Conservation (phyloP, 2,888 invertebrate species). For the Apamea epomidion region DNA sequence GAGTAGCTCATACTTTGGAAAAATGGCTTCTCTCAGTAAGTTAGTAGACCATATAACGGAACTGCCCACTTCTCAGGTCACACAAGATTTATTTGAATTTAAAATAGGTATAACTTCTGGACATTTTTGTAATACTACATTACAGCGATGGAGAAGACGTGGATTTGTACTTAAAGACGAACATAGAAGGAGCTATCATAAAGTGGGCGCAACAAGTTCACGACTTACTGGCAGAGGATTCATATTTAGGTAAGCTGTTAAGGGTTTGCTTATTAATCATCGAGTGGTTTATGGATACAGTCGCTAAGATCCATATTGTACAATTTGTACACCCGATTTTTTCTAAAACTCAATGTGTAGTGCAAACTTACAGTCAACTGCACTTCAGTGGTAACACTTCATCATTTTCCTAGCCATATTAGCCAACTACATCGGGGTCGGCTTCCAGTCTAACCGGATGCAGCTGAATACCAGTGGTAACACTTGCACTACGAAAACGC, state of each 20-base stretch:
- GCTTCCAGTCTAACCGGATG: too few relatives aligned
- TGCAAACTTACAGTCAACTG: background rate
- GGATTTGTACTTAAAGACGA: constrained; percentile 93
- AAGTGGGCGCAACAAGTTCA: constrained; percentile 96
- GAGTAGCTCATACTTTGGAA: background rate
- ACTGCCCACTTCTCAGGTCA: background rate
- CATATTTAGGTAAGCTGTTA: constrained; percentile 87
- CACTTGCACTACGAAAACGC: background rate
- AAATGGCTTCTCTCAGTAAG: background rate
- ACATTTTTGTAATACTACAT: constrained; percentile 29
- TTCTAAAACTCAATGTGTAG: background rate
- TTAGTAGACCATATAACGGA: background rate
- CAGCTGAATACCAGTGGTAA: background rate
- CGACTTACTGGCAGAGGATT: constrained; percentile 94
- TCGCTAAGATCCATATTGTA: background rate
- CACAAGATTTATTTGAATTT: background rate
- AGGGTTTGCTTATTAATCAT: background rate
- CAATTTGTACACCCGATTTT: background rate
- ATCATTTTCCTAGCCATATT: too few relatives aligned
- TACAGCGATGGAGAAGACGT: constrained; percentile 89
- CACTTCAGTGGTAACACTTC: background rate
- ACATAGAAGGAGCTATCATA: constrained; percentile 96
- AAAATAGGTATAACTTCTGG: background rate
- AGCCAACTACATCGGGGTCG: too few relatives aligned
- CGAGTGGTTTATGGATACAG: background rate